Evolutionary conservation across 2,797 vertebrate genomes (phyloP).

Genomic region (Catharus ustulatus): DNA sequence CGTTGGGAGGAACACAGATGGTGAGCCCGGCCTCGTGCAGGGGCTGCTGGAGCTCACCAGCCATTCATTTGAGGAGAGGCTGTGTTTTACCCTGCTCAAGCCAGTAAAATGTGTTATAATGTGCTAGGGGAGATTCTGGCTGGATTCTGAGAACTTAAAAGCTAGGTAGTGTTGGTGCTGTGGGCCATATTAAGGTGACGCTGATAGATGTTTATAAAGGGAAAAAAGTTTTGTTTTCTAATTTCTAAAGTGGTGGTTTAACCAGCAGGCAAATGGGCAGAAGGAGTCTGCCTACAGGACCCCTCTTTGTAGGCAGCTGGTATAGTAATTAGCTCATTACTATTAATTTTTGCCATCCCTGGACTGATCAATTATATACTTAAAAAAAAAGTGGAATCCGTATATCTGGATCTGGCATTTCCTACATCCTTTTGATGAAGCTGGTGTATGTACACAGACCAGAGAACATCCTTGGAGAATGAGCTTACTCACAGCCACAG

Average conservation of each 20-base stretch:
- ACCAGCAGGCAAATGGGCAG: slow-evolving; percentile 62
- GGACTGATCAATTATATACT: slow-evolving; percentile 63
- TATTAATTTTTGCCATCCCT: slow-evolving; percentile 73
- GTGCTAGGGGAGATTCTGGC: slow-evolving; percentile 59
- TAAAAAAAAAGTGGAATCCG: background rate
- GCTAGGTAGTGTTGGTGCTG: slow-evolving; percentile 46
- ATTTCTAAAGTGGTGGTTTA: slow-evolving; percentile 57
- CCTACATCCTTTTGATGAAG: slow-evolving; percentile 24
- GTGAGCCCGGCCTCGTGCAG: background rate
- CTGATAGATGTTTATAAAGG: slow-evolving; percentile 58
- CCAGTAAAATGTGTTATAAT: slow-evolving; percentile 71
- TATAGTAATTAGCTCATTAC: slow-evolving; percentile 75
- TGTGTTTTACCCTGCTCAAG: slow-evolving; percentile 38
- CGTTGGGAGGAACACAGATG: slow-evolving; percentile 51
- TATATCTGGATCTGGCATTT: slow-evolving; percentile 20
- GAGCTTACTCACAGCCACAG: slow-evolving; percentile 17
- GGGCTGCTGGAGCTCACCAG: slow-evolving; percentile 52
- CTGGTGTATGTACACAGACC: background rate
- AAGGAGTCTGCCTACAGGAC: slow-evolving; percentile 72
- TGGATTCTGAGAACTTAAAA: slow-evolving; percentile 61
- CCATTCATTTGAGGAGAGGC: slow-evolving; percentile 34
- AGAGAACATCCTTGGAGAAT: background rate
- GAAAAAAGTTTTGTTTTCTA: slow-evolving; percentile 56
- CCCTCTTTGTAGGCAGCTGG: slow-evolving; percentile 70
- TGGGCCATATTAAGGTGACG: slow-evolving; percentile 55